A percentile compares a stretch with the other conserved stretches of the same genome.
Evolutionary conservation across 2,888 invertebrate species (phyloP).

Genomic region (Sphaeridia pumilis): DNA sequence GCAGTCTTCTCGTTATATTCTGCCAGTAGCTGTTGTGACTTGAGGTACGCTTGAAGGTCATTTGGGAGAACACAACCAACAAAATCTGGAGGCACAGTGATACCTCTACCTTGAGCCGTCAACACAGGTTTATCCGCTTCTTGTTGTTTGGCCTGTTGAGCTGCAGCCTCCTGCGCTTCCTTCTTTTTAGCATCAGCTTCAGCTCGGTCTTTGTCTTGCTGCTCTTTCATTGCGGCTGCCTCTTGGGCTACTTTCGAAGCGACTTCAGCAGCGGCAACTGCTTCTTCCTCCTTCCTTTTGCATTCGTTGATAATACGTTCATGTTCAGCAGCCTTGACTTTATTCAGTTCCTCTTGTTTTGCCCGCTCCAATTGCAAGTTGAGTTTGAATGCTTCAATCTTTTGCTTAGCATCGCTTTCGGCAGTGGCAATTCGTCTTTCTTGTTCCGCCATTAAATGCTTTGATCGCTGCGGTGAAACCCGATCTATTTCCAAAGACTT

Average conservation of each 20-base stretch:
- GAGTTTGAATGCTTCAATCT: constrained; percentile 1
- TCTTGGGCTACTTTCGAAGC: constrained; percentile 4
- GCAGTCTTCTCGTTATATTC: constrained; percentile 20
- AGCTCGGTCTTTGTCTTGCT: constrained; percentile 5
- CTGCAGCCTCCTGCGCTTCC: neutral
- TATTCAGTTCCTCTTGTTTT: constrained; percentile 1
- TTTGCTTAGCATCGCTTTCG: constrained; percentile 4
- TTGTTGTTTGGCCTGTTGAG: constrained; percentile 3
- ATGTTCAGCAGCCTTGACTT: neutral
- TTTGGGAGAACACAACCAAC: constrained; percentile 20
- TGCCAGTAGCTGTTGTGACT: constrained; percentile 22
- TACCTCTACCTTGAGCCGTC: neutral
- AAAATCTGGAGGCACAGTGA: constrained; percentile 21
- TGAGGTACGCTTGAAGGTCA: constrained; percentile 23
- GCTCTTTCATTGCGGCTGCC: neutral
- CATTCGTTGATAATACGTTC: neutral
- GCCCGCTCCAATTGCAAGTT: constrained; percentile 5
- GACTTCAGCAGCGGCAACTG: neutral
- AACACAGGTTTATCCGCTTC: neutral
- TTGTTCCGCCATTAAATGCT: neutral
- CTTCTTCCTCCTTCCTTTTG: constrained; percentile 2
- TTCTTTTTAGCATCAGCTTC: constrained; percentile 3
- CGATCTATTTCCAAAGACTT: neutral
- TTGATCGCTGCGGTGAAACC: neutral
- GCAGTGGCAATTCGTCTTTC: neutral